Percentiles rank a stretch among this genome's conserved stretches.
Conservation (phyloP, 2,797 vertebrate genomes). For the Ispidina lecontei region DNA sequence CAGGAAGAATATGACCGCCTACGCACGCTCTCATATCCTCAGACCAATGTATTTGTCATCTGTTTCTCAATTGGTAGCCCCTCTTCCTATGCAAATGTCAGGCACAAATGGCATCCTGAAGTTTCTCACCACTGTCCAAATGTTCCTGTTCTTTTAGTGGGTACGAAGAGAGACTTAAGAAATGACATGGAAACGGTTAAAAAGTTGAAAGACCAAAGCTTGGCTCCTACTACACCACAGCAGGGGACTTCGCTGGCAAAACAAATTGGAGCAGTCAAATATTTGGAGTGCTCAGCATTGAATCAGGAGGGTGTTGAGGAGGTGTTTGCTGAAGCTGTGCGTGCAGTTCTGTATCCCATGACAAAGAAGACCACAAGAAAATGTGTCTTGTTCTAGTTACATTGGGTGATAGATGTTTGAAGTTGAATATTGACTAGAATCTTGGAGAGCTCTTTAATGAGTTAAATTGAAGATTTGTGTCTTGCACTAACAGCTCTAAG, state of each 20-base stretch:
- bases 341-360: slow-evolving; percentile 90
- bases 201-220: slow-evolving; percentile 93
- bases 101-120: slow-evolving; percentile 95
- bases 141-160: slow-evolving; percentile 91
- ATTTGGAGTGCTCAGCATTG: slow-evolving; percentile 92
- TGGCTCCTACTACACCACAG: slow-evolving; percentile 89
- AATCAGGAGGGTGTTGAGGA: slow-evolving; percentile 91
- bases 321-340: slow-evolving; percentile 91
- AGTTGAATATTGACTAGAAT: slow-evolving; percentile 20
- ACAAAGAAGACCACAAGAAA: slow-evolving; percentile 91
- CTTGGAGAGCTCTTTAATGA: slow-evolving; percentile 23
- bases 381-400: slow-evolving; percentile 89
- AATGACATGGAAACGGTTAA: slow-evolving; percentile 88
- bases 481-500: slow-evolving; percentile 74
- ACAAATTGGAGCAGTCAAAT: slow-evolving; percentile 93
- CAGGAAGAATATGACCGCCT: slow-evolving; percentile 95
- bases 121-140: slow-evolving; percentile 94
- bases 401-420: background rate
- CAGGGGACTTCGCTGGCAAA: slow-evolving; percentile 90
- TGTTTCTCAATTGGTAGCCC: slow-evolving; percentile 94
- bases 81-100: slow-evolving; percentile 91
- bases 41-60: slow-evolving; percentile 94
- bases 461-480: slow-evolving; percentile 63
- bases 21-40: slow-evolving; percentile 90
- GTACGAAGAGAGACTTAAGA: slow-evolving; percentile 92